These are phyloP conservation scores for Crenuchus spilurus DNA, from an alignment of 2,797 vertebrate genomes.

Conservation along the genomic window DNA sequence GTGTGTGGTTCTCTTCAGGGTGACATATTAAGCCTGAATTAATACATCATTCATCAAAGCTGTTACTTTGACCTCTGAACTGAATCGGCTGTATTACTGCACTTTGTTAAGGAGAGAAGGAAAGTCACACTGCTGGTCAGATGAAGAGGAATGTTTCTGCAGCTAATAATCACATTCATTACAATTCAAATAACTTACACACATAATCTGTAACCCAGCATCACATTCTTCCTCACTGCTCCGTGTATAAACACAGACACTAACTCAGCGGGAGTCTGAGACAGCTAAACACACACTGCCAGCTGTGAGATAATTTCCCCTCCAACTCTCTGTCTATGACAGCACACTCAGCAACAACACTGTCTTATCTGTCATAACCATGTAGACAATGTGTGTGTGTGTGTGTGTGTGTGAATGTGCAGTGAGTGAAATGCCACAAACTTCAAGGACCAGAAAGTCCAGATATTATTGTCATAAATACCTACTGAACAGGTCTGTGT, in stretches of 20 bases:
- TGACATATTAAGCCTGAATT: too few species aligned
- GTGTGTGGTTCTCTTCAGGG: too few species aligned
- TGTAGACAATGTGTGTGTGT: not conserved
- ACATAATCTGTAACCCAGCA: constrained; percentile 20
- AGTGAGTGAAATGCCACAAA: not conserved
- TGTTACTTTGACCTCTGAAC: too few species aligned
- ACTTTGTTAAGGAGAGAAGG: too few species aligned
- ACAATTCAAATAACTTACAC: constrained; percentile 16
- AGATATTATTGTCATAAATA: too few species aligned
- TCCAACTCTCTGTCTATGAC: not conserved
- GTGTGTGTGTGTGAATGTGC: too few species aligned
- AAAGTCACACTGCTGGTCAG: too few species aligned
- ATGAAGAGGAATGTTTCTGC: too few species aligned
- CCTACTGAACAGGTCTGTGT: too few species aligned
- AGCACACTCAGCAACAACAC: constrained; percentile 7
- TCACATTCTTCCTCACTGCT: constrained; percentile 11
- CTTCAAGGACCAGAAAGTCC: not conserved
- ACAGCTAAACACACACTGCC: constrained; percentile 13
- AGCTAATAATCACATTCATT: not conserved
- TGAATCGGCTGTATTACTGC: too few species aligned
- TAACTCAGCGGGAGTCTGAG: constrained; percentile 13
- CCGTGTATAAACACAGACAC: constrained; percentile 28
- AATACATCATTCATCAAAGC: too few species aligned
- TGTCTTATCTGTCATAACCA: constrained; percentile 9
- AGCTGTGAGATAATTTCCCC: constrained; percentile 22